Conservation (phyloP, 2,888 invertebrate species). For the Cantharis rustica region DNA sequence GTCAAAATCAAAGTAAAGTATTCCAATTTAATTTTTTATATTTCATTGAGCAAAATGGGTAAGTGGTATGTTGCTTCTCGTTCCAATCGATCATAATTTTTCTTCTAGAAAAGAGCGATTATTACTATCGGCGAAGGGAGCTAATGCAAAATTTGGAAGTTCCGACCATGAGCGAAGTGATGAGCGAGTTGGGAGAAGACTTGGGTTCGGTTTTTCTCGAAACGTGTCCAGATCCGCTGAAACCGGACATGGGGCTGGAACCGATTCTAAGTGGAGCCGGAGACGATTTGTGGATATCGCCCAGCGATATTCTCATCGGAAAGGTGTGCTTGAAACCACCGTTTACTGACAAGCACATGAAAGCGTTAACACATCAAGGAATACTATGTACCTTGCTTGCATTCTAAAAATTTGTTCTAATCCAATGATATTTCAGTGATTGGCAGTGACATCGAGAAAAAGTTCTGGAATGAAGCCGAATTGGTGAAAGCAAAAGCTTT, state of each 20-base stretch:
- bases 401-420: neutral
- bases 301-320: conserved; percentile 54
- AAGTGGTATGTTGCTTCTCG: neutral
- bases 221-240: conserved; percentile 44
- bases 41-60: neutral
- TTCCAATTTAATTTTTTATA: neutral
- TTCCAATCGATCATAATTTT: too few relatives aligned
- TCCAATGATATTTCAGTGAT: conserved; percentile 41
- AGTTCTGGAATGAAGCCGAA: conserved; percentile 46
- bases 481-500: conserved; percentile 45
- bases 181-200: conserved; percentile 45
- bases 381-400: conserved; percentile 47
- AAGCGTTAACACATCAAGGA: conserved; percentile 54
- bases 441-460: conserved; percentile 47
- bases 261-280: conserved; percentile 50
- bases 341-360: conserved; percentile 50
- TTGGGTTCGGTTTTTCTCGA: conserved; percentile 51
- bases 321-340: conserved; percentile 54
- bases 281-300: conserved; percentile 54
- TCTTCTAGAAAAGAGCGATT: conserved; percentile 37
- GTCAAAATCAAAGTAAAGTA: neutral
- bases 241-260: conserved; percentile 45
- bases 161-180: conserved; percentile 52
- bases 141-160: conserved; percentile 38
- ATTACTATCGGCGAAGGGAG: conserved; percentile 41